phyloP scores from a whole-genome alignment of 37 sponge, comb jelly and placozoan genomes.

The Halisarca cf. caerulea region DNA sequence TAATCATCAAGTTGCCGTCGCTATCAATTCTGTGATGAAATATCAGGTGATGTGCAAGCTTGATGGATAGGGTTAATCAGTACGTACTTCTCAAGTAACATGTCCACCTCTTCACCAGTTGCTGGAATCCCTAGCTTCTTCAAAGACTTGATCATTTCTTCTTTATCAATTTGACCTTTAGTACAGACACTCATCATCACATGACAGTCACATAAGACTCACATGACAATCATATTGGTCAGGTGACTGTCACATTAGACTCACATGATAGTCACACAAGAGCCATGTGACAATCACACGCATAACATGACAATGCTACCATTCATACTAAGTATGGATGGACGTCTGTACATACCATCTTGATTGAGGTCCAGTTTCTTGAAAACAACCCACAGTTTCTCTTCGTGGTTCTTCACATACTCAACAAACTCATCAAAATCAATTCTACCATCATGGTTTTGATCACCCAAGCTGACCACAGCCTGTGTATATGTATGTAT shows the following conservation, averaged over 20 bases:
- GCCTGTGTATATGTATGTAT: slow-evolving; percentile 18
- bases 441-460: slow-evolving; percentile 62
- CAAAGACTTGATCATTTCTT: slow-evolving; percentile 58
- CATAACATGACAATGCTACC: too few relatives aligned
- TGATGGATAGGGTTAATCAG: not conserved
- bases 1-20: slow-evolving; percentile 80
- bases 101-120: slow-evolving; percentile 49
- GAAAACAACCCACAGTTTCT: slow-evolving; percentile 72
- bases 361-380: slow-evolving; percentile 68
- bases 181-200: not conserved
- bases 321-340: too few relatives aligned
- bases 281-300: too few relatives aligned
- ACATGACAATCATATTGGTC: not conserved
- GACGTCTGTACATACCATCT: slow-evolving; percentile 79
- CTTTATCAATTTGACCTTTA: slow-evolving; percentile 70
- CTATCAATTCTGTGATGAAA: slow-evolving; percentile 75
- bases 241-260: not conserved
- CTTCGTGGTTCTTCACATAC: slow-evolving; percentile 74
- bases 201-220: not conserved
- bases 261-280: too few relatives aligned
- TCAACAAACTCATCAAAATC: slow-evolving; percentile 68
- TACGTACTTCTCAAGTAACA: slow-evolving; percentile 61
- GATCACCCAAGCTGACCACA: slow-evolving; percentile 54
- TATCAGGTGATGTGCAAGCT: not conserved
- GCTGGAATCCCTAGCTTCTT: slow-evolving; percentile 46